These are phyloP conservation scores for Marcusenius ussheri DNA, from an alignment of 2,113 vertebrate species.

Conservation along the genomic window DNA sequence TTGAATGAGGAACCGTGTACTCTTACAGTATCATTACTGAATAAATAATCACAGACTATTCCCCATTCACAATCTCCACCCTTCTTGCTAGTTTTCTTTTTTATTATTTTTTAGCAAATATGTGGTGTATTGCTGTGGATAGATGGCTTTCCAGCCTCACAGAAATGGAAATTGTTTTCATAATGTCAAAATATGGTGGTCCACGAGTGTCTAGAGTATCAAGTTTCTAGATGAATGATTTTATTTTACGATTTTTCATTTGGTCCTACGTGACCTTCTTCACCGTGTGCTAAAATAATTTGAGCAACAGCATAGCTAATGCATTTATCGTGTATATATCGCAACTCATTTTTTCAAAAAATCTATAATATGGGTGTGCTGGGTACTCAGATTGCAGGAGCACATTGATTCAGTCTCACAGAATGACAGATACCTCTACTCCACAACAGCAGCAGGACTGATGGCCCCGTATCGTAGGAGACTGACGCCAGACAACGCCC, in stretches of 20 bases:
- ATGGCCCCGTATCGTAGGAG: neutral
- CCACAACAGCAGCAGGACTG: neutral
- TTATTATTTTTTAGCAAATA: neutral
- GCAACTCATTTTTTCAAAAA: constrained; percentile 24
- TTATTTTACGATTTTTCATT: neutral
- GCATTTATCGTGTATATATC: constrained; percentile 19
- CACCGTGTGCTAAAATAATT: neutral
- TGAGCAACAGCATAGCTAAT: neutral
- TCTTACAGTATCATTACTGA: neutral
- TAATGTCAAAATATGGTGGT: neutral
- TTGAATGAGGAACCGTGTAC: neutral
- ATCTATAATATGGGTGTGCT: constrained; percentile 16
- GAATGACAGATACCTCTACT: neutral
- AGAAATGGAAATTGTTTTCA: neutral
- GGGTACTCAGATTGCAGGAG: constrained; percentile 18
- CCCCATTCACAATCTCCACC: neutral
- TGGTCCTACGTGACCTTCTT: neutral
- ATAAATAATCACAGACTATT: neutral
- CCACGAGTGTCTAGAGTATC: neutral
- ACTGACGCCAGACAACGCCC: neutral
- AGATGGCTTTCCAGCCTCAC: neutral
- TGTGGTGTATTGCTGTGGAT: neutral
- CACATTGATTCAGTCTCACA: constrained; percentile 19
- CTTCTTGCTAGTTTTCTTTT: neutral
- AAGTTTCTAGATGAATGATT: neutral